These are phyloP conservation scores for Hystrix brachyura DNA, from an alignment of 2,113 vertebrate genomes.

Conservation along the genomic window DNA sequence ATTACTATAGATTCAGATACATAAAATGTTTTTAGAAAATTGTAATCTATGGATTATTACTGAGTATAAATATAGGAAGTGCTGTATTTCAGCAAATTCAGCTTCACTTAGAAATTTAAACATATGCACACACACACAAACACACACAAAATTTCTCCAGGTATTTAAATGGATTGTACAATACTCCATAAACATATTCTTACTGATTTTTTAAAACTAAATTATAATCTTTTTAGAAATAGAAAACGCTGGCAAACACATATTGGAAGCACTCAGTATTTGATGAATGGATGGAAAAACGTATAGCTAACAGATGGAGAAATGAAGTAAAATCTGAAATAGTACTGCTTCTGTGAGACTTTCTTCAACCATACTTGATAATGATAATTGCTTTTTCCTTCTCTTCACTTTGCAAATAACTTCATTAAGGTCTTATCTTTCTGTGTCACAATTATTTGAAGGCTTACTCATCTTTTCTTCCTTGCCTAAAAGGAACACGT, in stretches of 20 bases:
- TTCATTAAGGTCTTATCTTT: neutral
- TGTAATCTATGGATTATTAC: neutral
- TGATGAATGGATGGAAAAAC: neutral
- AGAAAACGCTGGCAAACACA: neutral
- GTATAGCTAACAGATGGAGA: neutral
- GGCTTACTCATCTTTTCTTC: neutral
- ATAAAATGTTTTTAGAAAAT: neutral
- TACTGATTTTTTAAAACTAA: neutral
- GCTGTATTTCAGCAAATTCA: constrained; percentile 8
- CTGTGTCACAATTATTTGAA: neutral
- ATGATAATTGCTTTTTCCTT: neutral
- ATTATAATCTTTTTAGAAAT: neutral
- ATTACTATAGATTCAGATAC: neutral
- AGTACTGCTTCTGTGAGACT: neutral
- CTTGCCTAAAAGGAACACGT: neutral
- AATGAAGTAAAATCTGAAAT: constrained; percentile 25
- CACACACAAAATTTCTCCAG: neutral
- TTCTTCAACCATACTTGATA: neutral
- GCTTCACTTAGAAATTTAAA: constrained; percentile 43
- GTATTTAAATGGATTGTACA: neutral
- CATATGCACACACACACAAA: neutral
- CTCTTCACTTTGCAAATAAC: constrained; percentile 5
- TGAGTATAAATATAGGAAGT: neutral
- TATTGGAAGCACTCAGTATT: neutral
- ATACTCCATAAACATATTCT: neutral